Base-by-base conservation (phyloP, 2,113 vertebrate species). In the Cinclus mexicanus region DNA sequence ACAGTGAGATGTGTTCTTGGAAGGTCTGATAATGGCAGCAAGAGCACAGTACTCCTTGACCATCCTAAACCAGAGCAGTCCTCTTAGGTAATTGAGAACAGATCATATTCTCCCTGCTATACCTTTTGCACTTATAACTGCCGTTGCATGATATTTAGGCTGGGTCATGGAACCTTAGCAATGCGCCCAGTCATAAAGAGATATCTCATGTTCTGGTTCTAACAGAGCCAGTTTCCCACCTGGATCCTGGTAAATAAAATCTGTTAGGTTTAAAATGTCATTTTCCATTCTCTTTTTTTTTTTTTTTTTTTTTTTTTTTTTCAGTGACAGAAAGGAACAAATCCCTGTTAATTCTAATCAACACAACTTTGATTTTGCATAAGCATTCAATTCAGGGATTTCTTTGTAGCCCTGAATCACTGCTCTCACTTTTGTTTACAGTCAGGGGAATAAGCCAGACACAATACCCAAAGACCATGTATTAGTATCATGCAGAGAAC, bases 331-430 rank as follows among this genome's bases (percentile, higher is more conserved):
- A 61, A 85, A 70, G 23, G 12, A 70, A 25, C 50, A 87, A 83
- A 94, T 94, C 78, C 77, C 49, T 53, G 29, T 26, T 77, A 87
- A 89, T 94, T 83, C 53, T 72, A 85, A 94, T 69, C 76, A 65
- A 80, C 59, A 80, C 28, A 79, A n/a, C 53, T 87, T 63, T 3
- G 21, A 7, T 91, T 94, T 61, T 76, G 53, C 7, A 5, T 91
- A 87, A 89, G 67, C 61, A n/a, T 33, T 81, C 10, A 46, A 50
- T 93, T 87, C 65, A 84, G 70, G 84, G 52, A 76, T 89, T 94
- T 89, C 31, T 87, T 82, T 18, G 18, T 60, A 60, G 68, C 55
- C 37, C 29, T 77, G 81, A 86, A 74, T 80, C 1, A 1, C 39
- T 44, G 24, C 10, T 84, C 11, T 87, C 5, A 6, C 7, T 89